phyloP scores from a whole-genome alignment of 2,797 vertebrate genomes.

The Diceros bicornis region DNA sequence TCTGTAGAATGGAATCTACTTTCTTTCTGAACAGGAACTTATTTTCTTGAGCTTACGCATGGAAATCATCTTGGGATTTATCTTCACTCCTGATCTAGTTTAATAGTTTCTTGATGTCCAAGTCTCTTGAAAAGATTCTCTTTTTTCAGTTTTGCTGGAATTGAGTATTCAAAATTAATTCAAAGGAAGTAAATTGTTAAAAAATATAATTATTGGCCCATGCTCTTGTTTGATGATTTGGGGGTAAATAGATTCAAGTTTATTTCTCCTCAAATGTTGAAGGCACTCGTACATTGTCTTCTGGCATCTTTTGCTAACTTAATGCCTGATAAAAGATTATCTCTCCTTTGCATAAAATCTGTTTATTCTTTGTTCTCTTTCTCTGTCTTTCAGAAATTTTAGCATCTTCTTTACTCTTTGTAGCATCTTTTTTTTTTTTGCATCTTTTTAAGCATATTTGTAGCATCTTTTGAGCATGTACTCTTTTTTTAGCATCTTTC shows the following conservation, averaged over 20 bases:
- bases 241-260: not conserved
- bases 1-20: not conserved
- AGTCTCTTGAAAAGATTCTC: not conserved
- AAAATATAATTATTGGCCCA: not conserved
- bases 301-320: not conserved
- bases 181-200: not conserved
- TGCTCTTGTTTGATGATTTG: not conserved
- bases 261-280: not conserved
- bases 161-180: not conserved
- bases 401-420: not conserved
- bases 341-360: not conserved
- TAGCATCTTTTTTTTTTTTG: too few relatives aligned
- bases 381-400: not conserved
- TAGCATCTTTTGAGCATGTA: too few relatives aligned
- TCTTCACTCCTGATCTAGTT: not conserved
- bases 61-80: not conserved
- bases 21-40: not conserved
- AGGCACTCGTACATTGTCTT: not conserved
- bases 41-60: conserved; percentile 1
- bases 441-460: too few relatives aligned
- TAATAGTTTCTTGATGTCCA: not conserved
- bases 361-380: not conserved
- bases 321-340: not conserved
- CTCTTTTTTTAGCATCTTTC: too few relatives aligned
- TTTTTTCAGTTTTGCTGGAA: not conserved